A percentile compares a stretch with the other conserved stretches of the same genome.
Conservation (phyloP, 1,140 invertebrate species). For the Pinna nobilis region DNA sequence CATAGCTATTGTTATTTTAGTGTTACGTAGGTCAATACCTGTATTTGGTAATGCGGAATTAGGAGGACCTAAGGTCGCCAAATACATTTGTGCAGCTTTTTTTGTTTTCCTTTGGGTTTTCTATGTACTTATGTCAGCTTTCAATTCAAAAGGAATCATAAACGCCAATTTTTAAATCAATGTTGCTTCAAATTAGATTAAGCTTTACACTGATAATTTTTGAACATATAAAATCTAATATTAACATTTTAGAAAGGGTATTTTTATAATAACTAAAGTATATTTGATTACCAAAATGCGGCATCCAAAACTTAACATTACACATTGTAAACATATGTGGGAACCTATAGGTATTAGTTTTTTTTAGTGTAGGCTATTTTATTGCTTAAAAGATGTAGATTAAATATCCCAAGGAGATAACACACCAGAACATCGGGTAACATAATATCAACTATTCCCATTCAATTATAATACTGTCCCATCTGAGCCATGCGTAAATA, state of each 20-base stretch:
- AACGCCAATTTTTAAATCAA: slow-evolving; percentile 46
- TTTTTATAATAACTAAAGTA: too few species aligned
- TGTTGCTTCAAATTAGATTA: slow-evolving; percentile 2
- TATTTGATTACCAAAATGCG: too few species aligned
- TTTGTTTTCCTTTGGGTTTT: slow-evolving; percentile 77
- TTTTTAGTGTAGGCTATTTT: too few species aligned
- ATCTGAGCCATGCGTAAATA: too few species aligned
- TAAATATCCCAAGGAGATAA: too few species aligned
- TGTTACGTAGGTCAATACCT: slow-evolving; percentile 75
- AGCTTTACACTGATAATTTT: background rate
- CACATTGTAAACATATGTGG: background rate
- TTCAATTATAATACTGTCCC: too few species aligned
- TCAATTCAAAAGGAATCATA: slow-evolving; percentile 74
- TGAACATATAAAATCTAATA: too few species aligned
- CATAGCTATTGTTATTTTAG: slow-evolving; percentile 76
- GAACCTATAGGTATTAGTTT: background rate
- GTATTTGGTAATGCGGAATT: slow-evolving; percentile 79
- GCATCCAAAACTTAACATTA: background rate
- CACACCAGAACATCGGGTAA: too few species aligned
- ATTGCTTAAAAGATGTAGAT: too few species aligned
- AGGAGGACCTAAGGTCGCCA: slow-evolving; percentile 76
- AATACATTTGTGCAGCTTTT: slow-evolving; percentile 72
- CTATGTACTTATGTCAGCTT: slow-evolving; percentile 77
- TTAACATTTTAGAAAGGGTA: too few species aligned
- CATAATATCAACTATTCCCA: too few species aligned